Evolutionary conservation across 2,888 invertebrate species (phyloP), one percentile per base, ranked within the genome.

Genomic region (Willowsia nigromaculata): DNA sequence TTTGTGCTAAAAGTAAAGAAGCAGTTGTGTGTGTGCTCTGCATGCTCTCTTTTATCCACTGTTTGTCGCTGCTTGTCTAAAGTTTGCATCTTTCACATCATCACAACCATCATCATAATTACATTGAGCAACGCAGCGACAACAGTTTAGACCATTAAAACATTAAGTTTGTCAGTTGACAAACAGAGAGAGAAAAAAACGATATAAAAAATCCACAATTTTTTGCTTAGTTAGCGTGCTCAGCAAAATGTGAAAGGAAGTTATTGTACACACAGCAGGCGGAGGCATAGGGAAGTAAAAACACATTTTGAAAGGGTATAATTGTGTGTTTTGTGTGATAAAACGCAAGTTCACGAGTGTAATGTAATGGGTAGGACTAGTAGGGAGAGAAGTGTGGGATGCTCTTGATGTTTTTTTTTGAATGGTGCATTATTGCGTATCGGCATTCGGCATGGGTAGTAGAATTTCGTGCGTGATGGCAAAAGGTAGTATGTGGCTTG

Each of bases 291-390:
- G 9, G 22, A 76, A 50, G 15, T 15, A 27, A 78, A 76, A 78
- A 33, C 15, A 53, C 50, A 27, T 78, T 53, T 78, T 50, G 9
- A 27, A 22, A 78, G 53, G 50, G 50, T 53, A 15, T 50, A 53
- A 53, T 78, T 30, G 30, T 30, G 76, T 59, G 27, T 50, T 56
- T 40, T 25, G 50, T 40, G 40, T 15, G 80, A 59, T 59, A 81
- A 56, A 78, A 56, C 30, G 53, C 56, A 78, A 81, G 59, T 81
- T 81, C 80, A 81, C 40, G 59, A 37, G 80, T 59, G 78, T 78
- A 53, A 40, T 74, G 47, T 43, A 47, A 22, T 74, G 74, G 74
- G 74, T 47, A 47, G n/a, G n/a, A n/a, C n/a, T n/a, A n/a, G 40
- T 47, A 74, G 7, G 2, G 4, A 53, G 18, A 18, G 27, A 25